Conservation (phyloP, 2,797 vertebrate genomes). For the Chanos chanos region DNA sequence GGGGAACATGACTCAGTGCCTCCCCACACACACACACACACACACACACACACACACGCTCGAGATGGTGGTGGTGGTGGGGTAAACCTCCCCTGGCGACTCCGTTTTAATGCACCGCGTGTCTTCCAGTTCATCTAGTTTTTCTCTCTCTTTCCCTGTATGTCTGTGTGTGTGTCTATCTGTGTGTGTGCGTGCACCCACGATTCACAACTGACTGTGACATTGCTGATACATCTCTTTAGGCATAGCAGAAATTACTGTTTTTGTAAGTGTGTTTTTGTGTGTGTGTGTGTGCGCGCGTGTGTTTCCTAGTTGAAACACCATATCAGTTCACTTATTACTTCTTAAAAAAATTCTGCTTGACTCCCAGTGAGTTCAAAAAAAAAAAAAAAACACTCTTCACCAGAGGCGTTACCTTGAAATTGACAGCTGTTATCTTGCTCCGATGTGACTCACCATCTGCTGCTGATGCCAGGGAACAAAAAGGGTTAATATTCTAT, state of each 20-base stretch:
- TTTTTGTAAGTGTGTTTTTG: constrained; percentile 38
- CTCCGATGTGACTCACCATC: constrained; percentile 70
- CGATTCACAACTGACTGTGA: constrained; percentile 43
- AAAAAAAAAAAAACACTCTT: constrained; percentile 58
- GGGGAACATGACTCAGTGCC: constrained; percentile 63
- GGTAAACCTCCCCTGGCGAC: constrained; percentile 35
- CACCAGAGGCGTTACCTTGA: constrained; percentile 76
- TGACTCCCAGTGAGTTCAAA: constrained; percentile 65
- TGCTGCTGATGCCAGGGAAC: constrained; percentile 75
- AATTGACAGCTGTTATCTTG: constrained; percentile 83
- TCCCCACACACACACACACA: too few relatives aligned
- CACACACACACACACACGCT: constrained; percentile 39
- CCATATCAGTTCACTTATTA: constrained; percentile 73
- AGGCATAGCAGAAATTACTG: too few relatives aligned
- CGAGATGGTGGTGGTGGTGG: constrained; percentile 35
- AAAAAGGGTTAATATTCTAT: constrained; percentile 86
- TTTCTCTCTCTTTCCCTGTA: constrained; percentile 9
- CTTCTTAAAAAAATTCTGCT: constrained; percentile 70
- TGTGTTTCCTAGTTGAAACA: constrained; percentile 67
- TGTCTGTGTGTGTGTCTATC: background rate
- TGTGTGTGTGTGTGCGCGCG: constrained; percentile 40
- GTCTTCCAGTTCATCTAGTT: constrained; percentile 15
- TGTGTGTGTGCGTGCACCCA: background rate
- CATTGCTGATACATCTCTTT: constrained; percentile 57
- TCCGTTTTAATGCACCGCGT: constrained; percentile 27